Base-by-base conservation (phyloP, 2,888 invertebrate genomes). In the Autographa pulchrina region DNA sequence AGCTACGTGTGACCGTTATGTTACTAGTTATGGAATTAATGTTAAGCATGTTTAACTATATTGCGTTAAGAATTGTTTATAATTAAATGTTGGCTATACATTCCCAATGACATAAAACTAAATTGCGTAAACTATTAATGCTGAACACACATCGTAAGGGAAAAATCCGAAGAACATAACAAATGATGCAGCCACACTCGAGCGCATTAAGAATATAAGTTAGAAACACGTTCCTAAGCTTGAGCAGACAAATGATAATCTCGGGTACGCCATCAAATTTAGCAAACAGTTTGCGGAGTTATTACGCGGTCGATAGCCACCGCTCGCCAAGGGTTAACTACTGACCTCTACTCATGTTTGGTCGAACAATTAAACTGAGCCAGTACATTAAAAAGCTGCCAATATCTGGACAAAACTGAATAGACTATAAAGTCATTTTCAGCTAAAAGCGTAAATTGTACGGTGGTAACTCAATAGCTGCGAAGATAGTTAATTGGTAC, bases 381-480 rank as follows among this genome's bases (percentile, higher is more conserved):
- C 70, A 70, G 65, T 75, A 80, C 66, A 86, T 82, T 80, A 78
- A 77, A 82, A 86, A 82, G 72, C 85, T 84, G 84, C 85, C 85
- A 87, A 90, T 83, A 79, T 70, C 74, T 78, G 84, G 83, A 75
- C 86, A 74, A 84, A 87, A 87, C 87, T 86, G 86, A 91, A 92
- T 90, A 86, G 89, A 85, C 91, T 88, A 91, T 91, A 88, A 89
- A 93, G 91, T 92, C 93, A 92, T 89, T 91, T 91, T 88, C 93
- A 93, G 90, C 84, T 88, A 85, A 89, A 88, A 90, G 86, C 91
- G 89, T 93, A 91, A 93, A 92, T 93, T 91, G 88, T 90, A 86
- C 82, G 74, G 85, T 83, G 82, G 87, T 89, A 91, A 90, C 88
- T 90, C 89, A 88, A 90, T 90, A 90, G 87, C 85, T 83, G 83